Evolutionary conservation across 2,113 vertebrate species (phyloP), one percentile per base, ranked within the genome.

Genomic region (Rhizomys pruinosus): DNA sequence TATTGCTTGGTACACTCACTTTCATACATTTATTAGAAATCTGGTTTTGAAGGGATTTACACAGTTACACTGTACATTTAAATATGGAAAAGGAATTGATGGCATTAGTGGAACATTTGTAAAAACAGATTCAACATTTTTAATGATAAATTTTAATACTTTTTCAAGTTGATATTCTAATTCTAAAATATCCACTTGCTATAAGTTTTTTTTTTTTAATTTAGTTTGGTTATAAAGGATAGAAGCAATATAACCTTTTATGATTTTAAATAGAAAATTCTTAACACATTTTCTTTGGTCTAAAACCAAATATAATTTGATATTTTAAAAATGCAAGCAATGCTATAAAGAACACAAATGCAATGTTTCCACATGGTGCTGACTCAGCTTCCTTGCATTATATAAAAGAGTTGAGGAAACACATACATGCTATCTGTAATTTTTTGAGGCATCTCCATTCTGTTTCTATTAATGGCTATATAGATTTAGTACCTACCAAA

Each of bases 1-100:
- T 81, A 69, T 95, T 94, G 44, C 73, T 90, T 96, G 96, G 96
- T 94, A 96, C 52, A n/a, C 68, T 79, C 92, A 85, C 0, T 29
- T 93, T 68, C 87, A 95, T 87, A 52, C 78, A 86, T 95, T 97
- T 97, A 96, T 94, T 95, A 96, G 81, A 94, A 97, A 94, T 85
- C 94, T 74, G 91, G 47, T 92, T 97, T 74, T 84, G 92, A 97
- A 90, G 95, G 44, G 96, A 97, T 96, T 96, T 39, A 97, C 63
- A 90, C 73, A 95, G 96, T 97, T 95, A 64, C 82, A 93, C 68
- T 63, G 37, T 63, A 89, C 25, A 81, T 44, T 66, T 85, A 92
- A 92, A 97, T 86, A 76, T 77, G 92, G 81, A 90, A 78, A 96
- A 23, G 22, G n/a, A 23, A 95, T 92, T 95, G 66, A 87, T 96